A percentile compares a stretch with the other conserved stretches of the same genome.
phyloP scores from a whole-genome alignment of 2,113 vertebrate genomes.

The Epinephelus fuscoguttatus region DNA sequence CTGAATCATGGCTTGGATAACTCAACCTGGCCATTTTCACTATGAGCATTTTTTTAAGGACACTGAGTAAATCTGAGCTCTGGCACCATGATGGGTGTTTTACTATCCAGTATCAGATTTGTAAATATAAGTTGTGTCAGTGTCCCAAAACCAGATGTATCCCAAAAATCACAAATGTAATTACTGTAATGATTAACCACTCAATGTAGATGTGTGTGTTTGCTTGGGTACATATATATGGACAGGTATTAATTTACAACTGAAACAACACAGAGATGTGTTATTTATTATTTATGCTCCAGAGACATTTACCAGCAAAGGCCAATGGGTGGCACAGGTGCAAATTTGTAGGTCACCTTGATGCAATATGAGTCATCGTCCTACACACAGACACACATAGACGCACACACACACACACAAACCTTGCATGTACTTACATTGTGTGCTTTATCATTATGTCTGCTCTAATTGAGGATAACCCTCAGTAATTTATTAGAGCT shows the following conservation, averaged over 20 bases:
- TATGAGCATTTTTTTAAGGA: conserved; percentile 19
- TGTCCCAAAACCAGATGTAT: not conserved
- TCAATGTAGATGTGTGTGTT: conserved; percentile 1
- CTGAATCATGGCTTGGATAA: conserved; percentile 60
- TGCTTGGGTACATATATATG: not conserved
- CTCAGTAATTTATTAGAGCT: conserved; percentile 37
- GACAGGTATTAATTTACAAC: not conserved
- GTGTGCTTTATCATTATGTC: conserved; percentile 2
- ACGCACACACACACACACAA: too few species aligned
- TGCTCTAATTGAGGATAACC: conserved; percentile 16
- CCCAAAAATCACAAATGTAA: not conserved
- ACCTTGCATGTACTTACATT: conserved; percentile 1
- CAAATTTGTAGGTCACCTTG: conserved; percentile 54
- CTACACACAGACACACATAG: not conserved
- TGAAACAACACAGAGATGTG: conserved; percentile 1
- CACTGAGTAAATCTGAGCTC: conserved; percentile 26
- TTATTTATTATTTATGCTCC: conserved; percentile 24
- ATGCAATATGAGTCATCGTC: conserved; percentile 34
- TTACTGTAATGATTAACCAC: not conserved
- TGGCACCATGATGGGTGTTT: conserved; percentile 1
- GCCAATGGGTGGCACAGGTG: conserved; percentile 29
- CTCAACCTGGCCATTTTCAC: conserved; percentile 46
- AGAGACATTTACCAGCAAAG: conserved; percentile 11
- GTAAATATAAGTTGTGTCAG: not conserved
- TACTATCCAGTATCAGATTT: conserved; percentile 3